Evolutionary conservation across 2,113 vertebrate genomes (phyloP), one percentile per base, ranked within the genome.

Genomic region (Tragulus kanchil): DNA sequence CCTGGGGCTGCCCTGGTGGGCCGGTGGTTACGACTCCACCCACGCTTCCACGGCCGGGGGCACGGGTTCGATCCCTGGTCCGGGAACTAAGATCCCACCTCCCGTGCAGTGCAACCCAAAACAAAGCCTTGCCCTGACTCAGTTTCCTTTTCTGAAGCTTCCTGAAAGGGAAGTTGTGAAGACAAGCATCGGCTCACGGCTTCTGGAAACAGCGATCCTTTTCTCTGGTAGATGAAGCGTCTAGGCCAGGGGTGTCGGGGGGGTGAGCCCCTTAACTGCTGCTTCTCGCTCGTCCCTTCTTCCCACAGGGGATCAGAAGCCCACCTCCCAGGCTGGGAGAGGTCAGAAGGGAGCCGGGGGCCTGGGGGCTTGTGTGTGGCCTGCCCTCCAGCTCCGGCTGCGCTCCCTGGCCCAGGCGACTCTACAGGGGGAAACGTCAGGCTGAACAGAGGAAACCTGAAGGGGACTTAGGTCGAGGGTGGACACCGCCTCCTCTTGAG

Each of bases 1-100:
- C 36, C 69, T 73, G 36, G 21, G 36, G 0, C 36, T 6, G 9
- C 69, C 69, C 21, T 6, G 69, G 69, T 5, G 3, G 69, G 12
- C 5, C 69, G 7, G 42, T 7, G 69, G 69, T 3, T 7, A 25
- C 23, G 69, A 13, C 19, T 11, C n/a, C 9, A 1, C 67, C 45
- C 9, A 1, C 67, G 42, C 3, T 25, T 36, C 69, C 5, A 1
- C 36, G 23, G 36, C 69, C 6, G 36, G 25, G 3, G 0, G 21
- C 19, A 13, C 0, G 3, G 10, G 3, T 73, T 73, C 36, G 25
- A 0, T 73, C 36, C 36, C 36, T 1, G 36, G 21, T 0, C 0
- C 19, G 69, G 45, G 69, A 45, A 42, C 36, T 45, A 45, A 45
- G 36, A 25, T 73, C 69, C 36, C 5, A 11, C 36, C 21, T 17